Evolutionary conservation across 2,113 vertebrate genomes (phyloP), one percentile per base, ranked within the genome.

Genomic region (Chrysochloris asiatica): DNA sequence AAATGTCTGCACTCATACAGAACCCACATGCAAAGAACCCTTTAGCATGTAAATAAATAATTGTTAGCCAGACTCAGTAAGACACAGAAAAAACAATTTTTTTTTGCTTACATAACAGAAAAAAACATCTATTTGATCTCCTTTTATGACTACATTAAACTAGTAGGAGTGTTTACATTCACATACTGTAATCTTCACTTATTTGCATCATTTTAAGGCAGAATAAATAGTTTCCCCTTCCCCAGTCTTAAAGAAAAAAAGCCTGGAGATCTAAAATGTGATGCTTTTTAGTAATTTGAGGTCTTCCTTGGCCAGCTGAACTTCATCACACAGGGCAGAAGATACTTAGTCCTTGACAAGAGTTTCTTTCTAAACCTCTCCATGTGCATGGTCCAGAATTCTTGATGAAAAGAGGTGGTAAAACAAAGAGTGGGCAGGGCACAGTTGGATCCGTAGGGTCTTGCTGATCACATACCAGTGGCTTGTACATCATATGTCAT

Each of bases 11-110:
- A 93, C 72, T 88, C 92, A 88, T 78, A 93, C 41, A 89, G 81
- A 91, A 89, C 80, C 86, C 72, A 88, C 96, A 97, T 92, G 97
- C 97, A 98, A 96, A 97, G 92, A 89, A 93, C 82, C 77, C 2
- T 84, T 95, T 97, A 96, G 93, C 41, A 67, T 93, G 97, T 96
- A 97, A 98, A 98, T 98, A 97, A 98, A 98, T 98, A 98, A 95
- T 24, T 96, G 96, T 94, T 96, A 97, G 90, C 89, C 97, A 94
- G 73, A 95, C 86, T 92, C 63, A 30, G 3, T 86, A 97, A 92
- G 88, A 95, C 89, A 95, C 85, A 96, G 91, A 84, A 92, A 91
- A 72, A 93, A 90, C 97, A 96, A 50, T 10, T n/a, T n/a, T n/a
- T 97, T 97, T 98, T 97, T 98, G 97, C 97, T 97, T 95, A 97